Percentiles rank a stretch among this genome's conserved stretches.
phyloP scores from a whole-genome alignment of 2,113 vertebrate genomes.

The Siphamia tubifer region DNA sequence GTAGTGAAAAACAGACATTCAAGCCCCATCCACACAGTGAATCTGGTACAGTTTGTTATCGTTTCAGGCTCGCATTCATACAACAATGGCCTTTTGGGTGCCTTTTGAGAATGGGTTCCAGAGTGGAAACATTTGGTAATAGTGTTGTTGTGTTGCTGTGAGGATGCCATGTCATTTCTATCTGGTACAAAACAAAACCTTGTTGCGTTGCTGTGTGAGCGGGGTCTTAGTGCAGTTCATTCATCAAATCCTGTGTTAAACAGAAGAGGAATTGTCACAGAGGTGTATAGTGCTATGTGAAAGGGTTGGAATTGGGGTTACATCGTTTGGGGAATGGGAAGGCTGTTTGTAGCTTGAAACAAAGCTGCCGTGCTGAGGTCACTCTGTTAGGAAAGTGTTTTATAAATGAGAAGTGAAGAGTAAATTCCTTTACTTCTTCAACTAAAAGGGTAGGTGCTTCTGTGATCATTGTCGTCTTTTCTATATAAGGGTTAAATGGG shows the following conservation, averaged over 20 bases:
- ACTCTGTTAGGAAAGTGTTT: conserved; percentile 40
- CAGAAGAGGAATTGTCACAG: conserved; percentile 55
- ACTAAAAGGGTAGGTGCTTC: conserved; percentile 1
- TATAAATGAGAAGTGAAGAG: too few relatives aligned
- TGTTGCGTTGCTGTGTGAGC: too few relatives aligned
- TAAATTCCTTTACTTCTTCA: not conserved
- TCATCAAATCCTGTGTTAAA: conserved; percentile 79
- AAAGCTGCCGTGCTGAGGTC: conserved; percentile 18
- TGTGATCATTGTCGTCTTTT: not conserved
- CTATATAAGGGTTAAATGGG: not conserved
- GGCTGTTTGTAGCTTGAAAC: conserved; percentile 48
- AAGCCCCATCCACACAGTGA: too few relatives aligned
- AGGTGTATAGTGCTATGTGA: conserved; percentile 65
- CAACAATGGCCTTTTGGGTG: too few relatives aligned
- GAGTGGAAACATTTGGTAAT: too few relatives aligned
- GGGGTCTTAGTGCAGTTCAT: conserved; percentile 62
- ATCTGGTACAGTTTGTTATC: too few relatives aligned
- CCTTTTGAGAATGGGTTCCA: too few relatives aligned
- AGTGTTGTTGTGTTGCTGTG: too few relatives aligned
- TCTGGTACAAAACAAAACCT: too few relatives aligned
- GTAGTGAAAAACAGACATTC: too few relatives aligned
- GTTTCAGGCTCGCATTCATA: too few relatives aligned
- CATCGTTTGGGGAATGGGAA: conserved; percentile 24
- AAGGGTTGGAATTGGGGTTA: conserved; percentile 69
- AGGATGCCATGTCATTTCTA: too few relatives aligned